These are phyloP conservation scores for Heliconius nattereri DNA, from an alignment of 1,140 invertebrate genomes.

Conservation along the genomic window DNA sequence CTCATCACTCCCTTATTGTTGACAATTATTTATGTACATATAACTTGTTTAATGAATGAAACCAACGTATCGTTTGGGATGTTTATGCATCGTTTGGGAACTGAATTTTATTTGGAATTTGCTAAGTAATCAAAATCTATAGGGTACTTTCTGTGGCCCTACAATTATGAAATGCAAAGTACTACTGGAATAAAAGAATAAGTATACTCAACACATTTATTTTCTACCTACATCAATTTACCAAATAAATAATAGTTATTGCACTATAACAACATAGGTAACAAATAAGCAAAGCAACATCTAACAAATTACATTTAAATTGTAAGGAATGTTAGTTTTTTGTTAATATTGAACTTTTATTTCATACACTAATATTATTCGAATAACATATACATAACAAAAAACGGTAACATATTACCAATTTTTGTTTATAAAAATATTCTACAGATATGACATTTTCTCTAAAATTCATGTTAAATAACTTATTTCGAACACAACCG, in stretches of 20 bases:
- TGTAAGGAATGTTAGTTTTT: constrained; percentile 3
- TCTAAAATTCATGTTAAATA: too few species aligned
- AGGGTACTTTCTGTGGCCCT: too few species aligned
- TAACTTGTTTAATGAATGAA: too few species aligned
- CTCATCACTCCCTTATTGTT: neutral
- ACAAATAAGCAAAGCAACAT: neutral
- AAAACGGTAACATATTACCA: neutral
- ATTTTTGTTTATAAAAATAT: too few species aligned
- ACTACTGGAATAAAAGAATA: neutral
- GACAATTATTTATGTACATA: too few species aligned
- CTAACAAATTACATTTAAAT: neutral
- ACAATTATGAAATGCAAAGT: too few species aligned
- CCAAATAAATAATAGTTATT: neutral
- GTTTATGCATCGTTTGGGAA: too few species aligned
- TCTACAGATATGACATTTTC: too few species aligned
- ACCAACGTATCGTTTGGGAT: too few species aligned
- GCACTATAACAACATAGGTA: neutral
- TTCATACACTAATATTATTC: neutral
- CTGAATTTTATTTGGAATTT: too few species aligned
- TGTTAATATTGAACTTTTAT: neutral
- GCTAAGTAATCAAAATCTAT: too few species aligned
- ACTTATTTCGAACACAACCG: too few species aligned
- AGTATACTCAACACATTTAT: constrained; percentile 8
- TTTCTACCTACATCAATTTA: neutral
- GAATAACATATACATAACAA: neutral